Conservation (phyloP, 2,888 invertebrate species). For the Cheilosia variabilis region DNA sequence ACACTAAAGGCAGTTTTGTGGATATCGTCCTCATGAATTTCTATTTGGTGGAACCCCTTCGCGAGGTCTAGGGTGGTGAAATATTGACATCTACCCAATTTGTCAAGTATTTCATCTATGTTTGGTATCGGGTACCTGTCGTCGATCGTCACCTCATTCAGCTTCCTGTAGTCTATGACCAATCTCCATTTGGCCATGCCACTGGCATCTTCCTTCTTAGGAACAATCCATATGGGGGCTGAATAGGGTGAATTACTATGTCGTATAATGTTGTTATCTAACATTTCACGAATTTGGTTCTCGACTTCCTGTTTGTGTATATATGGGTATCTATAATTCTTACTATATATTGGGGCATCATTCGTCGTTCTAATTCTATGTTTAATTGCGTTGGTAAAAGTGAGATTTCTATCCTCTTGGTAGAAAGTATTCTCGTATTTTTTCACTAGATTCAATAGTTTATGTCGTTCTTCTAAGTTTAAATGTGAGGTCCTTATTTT, state of each 20-base stretch:
- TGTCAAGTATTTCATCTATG: conserved; percentile 56
- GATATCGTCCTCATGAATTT: conserved; percentile 54
- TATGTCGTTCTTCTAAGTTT: conserved; percentile 26
- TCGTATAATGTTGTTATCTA: conserved; percentile 59
- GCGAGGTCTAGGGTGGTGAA: conserved; percentile 67
- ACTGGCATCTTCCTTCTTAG: conserved; percentile 64
- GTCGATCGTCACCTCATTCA: conserved; percentile 66
- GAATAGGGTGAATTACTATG: conserved; percentile 63
- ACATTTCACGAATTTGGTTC: conserved; percentile 62
- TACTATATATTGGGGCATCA: conserved; percentile 47
- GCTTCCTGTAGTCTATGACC: too few relatives aligned
- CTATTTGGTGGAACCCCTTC: conserved; percentile 74
- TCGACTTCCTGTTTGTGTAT: conserved; percentile 63
- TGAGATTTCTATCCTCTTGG: conserved; percentile 49
- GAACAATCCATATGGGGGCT: conserved; percentile 66
- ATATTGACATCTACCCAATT: conserved; percentile 59
- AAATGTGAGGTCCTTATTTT: conserved; percentile 18
- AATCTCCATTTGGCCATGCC: conserved; percentile 62
- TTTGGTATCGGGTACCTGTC: conserved; percentile 73
- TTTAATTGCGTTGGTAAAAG: conserved; percentile 34
- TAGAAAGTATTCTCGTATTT: conserved; percentile 40
- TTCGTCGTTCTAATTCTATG: conserved; percentile 50
- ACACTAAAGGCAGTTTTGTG: conserved; percentile 69
- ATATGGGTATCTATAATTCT: conserved; percentile 57
- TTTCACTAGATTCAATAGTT: conserved; percentile 29